Base-by-base conservation (phyloP, 2,113 vertebrate genomes). In the Apodemus speciosus region DNA sequence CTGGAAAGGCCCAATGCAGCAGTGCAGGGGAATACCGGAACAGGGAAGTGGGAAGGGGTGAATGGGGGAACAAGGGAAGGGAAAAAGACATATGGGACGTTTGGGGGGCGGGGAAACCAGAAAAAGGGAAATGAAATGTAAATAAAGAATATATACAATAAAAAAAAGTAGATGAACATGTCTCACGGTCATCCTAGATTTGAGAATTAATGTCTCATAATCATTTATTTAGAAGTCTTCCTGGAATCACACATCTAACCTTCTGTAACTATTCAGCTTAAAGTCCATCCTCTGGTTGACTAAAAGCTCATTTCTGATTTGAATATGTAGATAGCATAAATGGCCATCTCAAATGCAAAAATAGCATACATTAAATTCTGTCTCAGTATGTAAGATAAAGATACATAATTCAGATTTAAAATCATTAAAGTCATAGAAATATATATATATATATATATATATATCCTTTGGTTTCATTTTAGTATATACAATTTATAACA, bases 141-240 rank as follows among this genome's bases (percentile, higher is more conserved):
- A n/a, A n/a, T n/a, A n/a, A n/a, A n/a, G n/a, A n/a, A n/a, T 72
- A 40, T 43, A 75, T 2, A 40, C 30, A 72, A 23, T 81, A 64
- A 40, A 92, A 46, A 91, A 96, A 92, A 84, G 35, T 21, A 38
- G n/a, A 85, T 89, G 46, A 89, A 81, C 2, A 46, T 32, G 5
- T 73, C 25, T 93, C 62, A 86, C 18, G 32, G 40, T 81, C 73
- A 88, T 86, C 66, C 88, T 87, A 86, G 75, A 91, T 72, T 85
- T 88, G 23, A 93, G 85, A 62, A 76, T 96, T 89, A 95, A 89
- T 87, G 75, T 73, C 71, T 89, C 72, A 68, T 53, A 66, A 90
- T 53, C 43, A 86, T 93, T 88, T 94, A 94, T 80, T 95, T 87
- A 84, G 91, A 93, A 94, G 76, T 71, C 25, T 21, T 88, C 38